phyloP scores from a whole-genome alignment of 2,797 vertebrate species.

The Aulostomus chinensis region DNA sequence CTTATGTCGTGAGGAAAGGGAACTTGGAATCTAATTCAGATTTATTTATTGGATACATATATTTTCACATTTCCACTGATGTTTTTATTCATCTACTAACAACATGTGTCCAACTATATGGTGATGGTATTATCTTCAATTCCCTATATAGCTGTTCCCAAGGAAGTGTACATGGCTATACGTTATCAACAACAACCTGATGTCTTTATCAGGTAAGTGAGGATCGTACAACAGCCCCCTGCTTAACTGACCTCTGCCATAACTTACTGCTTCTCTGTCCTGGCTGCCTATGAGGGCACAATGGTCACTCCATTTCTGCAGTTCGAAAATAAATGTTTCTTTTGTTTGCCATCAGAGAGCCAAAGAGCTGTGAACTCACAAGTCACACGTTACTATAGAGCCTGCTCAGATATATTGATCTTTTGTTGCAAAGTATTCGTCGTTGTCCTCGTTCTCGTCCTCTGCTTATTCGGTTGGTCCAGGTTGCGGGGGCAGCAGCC shows the following conservation, averaged over 20 bases:
- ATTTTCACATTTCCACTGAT: background rate
- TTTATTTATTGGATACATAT: no score
- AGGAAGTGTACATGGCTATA: slow-evolving; percentile 97
- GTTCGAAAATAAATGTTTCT: slow-evolving; percentile 42
- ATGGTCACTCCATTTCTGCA: slow-evolving; percentile 30
- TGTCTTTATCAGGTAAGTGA: slow-evolving; percentile 95
- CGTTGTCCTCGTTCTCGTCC: no score
- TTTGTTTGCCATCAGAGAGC: slow-evolving; percentile 30
- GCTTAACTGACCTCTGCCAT: slow-evolving; percentile 42
- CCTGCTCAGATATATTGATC: slow-evolving; percentile 4
- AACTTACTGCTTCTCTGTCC: slow-evolving; percentile 56
- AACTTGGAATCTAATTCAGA: no score
- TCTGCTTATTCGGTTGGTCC: no score
- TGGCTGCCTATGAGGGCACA: slow-evolving; percentile 35
- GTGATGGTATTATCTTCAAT: slow-evolving; percentile 15
- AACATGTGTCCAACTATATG: background rate
- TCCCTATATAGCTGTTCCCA: slow-evolving; percentile 88
- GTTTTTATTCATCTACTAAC: background rate
- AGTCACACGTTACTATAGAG: slow-evolving; percentile 11
- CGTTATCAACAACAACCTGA: slow-evolving; percentile 98
- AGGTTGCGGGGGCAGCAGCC: no score
- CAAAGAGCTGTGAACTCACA: slow-evolving; percentile 10
- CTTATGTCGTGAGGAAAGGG: no score
- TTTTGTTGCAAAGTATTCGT: no score
- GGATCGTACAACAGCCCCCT: slow-evolving; percentile 11